A percentile compares a stretch with the other conserved stretches of the same genome.
Evolutionary conservation across 2,797 vertebrate species (phyloP).

Genomic region (Falco columbarius): DNA sequence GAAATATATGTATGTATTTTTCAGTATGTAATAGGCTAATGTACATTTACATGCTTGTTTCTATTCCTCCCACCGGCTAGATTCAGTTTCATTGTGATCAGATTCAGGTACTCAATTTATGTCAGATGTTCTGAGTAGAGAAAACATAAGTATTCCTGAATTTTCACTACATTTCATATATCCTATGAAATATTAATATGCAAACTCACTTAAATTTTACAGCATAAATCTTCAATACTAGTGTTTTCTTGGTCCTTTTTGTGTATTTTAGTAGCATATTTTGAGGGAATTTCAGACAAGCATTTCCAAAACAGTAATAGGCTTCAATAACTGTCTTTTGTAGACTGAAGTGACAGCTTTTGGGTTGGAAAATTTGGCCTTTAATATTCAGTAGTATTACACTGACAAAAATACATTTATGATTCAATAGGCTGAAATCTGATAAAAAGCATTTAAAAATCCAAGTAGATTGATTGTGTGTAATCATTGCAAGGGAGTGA

Average conservation of each 20-base stretch:
- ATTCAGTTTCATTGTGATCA: neutral
- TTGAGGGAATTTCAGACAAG: constrained; percentile 30
- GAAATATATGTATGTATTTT: neutral
- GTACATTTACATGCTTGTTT: neutral
- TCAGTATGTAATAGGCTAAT: neutral
- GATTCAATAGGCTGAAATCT: constrained; percentile 51
- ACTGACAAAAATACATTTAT: constrained; percentile 23
- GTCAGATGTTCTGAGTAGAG: neutral
- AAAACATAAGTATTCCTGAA: neutral
- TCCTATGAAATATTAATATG: neutral
- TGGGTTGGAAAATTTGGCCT: constrained; percentile 7
- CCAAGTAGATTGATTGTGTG: neutral
- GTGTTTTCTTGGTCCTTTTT: neutral
- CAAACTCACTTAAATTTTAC: neutral
- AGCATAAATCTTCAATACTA: neutral
- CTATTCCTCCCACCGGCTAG: neutral
- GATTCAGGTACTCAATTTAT: neutral
- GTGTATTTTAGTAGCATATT: constrained; percentile 9
- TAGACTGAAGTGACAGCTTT: constrained; percentile 31
- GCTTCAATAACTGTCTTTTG: constrained; percentile 38
- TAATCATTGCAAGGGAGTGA: constrained; percentile 12
- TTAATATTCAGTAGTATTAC: constrained; percentile 29
- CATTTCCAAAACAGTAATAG: constrained; percentile 25
- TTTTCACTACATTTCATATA: neutral
- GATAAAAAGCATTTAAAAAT: constrained; percentile 57